Conservation (phyloP, 2,797 vertebrate species). For the Gadopsis bispinosus region DNA sequence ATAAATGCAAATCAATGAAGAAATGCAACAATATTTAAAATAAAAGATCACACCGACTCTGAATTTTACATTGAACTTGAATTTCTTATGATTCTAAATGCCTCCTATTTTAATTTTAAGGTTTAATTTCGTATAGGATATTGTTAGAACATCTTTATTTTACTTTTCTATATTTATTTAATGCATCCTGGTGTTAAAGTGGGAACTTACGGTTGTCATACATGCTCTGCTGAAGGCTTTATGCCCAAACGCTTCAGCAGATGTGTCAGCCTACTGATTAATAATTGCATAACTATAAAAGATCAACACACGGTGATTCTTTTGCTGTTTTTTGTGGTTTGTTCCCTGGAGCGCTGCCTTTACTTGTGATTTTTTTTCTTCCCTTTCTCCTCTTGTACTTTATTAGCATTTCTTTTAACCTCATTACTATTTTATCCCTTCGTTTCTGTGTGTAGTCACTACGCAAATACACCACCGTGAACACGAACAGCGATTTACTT, state of each 20-base stretch:
- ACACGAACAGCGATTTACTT: slow-evolving; percentile 5
- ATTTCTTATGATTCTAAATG: not conserved
- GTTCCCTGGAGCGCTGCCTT: not conserved
- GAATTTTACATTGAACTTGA: not conserved
- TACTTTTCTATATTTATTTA: not conserved
- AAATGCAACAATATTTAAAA: not conserved
- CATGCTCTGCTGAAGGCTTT: not conserved
- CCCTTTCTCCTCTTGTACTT: not conserved
- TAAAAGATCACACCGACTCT: not conserved
- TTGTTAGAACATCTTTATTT: not conserved
- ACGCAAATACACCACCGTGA: not conserved
- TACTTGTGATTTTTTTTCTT: not conserved
- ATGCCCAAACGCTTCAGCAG: not conserved
- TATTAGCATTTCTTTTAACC: not conserved
- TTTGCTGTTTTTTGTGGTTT: not conserved
- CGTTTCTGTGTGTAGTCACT: not conserved
- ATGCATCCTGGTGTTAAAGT: not conserved
- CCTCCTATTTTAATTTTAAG: not conserved
- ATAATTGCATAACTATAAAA: no score
- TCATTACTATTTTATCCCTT: slow-evolving; percentile 7
- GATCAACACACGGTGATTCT: no score
- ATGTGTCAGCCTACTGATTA: not conserved
- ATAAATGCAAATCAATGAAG: not conserved
- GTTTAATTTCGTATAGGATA: not conserved
- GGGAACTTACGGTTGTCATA: not conserved